Percentiles rank a stretch among this genome's conserved stretches.
Evolutionary conservation across 2,113 vertebrate genomes (phyloP).

Genomic region (Erpornis zantholeuca): DNA sequence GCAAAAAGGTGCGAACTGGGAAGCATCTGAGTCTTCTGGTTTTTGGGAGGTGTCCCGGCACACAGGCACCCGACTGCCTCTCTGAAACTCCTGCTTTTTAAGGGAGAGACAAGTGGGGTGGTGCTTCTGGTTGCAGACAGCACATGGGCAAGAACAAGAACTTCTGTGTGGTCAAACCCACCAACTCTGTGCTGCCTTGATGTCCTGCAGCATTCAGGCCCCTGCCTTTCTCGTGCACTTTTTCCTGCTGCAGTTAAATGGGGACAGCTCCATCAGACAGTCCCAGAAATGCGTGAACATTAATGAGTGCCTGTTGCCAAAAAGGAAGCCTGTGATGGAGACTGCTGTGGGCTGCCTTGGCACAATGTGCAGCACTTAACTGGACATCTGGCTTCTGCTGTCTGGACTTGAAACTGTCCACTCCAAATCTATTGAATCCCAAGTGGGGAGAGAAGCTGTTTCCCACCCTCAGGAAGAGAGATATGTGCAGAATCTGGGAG

Average conservation of each 20-base stretch:
- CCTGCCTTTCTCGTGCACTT: background rate
- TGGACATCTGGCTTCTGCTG: background rate
- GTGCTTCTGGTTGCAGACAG: background rate
- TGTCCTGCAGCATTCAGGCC: background rate
- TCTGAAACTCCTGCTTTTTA: background rate
- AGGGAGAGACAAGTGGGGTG: background rate
- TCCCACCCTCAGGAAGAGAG: background rate
- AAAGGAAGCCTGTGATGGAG: background rate
- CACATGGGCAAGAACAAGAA: rapidly evolving
- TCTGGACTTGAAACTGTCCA: background rate
- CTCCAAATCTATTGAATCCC: rapidly evolving
- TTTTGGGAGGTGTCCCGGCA: background rate
- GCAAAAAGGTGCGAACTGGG: background rate
- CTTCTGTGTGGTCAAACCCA: rapidly evolving
- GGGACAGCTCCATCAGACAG: background rate
- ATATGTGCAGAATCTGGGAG: background rate
- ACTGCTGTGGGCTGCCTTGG: background rate
- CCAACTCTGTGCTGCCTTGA: background rate
- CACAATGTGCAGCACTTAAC: background rate
- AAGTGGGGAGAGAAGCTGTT: background rate
- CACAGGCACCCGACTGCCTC: background rate
- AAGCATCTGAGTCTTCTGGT: background rate
- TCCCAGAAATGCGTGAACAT: background rate
- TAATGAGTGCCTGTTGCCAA: background rate
- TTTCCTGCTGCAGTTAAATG: background rate